Conservation (phyloP, 2,888 invertebrate genomes). For the Orthosia gracilis region DNA sequence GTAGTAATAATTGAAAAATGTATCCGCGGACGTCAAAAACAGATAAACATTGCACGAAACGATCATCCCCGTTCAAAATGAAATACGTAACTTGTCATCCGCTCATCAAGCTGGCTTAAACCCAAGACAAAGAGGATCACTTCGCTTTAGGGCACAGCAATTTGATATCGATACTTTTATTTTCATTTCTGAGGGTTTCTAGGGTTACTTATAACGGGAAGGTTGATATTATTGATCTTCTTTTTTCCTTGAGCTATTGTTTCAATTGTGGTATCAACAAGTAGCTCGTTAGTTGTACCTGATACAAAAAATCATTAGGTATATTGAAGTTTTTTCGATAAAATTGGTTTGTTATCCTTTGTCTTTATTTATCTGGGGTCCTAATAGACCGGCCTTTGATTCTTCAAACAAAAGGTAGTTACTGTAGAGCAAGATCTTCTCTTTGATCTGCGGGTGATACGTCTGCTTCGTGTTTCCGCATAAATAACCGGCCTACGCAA, state of each 20-base stretch:
- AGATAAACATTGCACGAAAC: slow-evolving; percentile 38
- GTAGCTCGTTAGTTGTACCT: slow-evolving; percentile 5
- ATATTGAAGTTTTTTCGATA: background rate
- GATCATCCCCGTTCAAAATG: slow-evolving; percentile 56
- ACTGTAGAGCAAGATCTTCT: background rate
- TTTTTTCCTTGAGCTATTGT: background rate
- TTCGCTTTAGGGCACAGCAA: slow-evolving; percentile 20
- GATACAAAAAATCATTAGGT: background rate
- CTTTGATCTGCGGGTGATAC: slow-evolving; percentile 5
- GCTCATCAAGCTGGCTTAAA: slow-evolving; percentile 65
- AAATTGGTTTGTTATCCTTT: background rate
- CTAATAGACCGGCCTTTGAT: background rate
- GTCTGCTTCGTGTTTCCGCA: background rate
- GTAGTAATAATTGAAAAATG: background rate
- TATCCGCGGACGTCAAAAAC: slow-evolving; percentile 9
- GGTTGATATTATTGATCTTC: background rate
- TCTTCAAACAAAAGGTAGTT: background rate
- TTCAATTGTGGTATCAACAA: background rate
- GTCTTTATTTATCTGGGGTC: background rate
- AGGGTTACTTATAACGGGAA: no score
- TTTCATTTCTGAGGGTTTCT: slow-evolving; percentile 35
- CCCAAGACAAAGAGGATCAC: slow-evolving; percentile 51
- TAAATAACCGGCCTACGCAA: background rate
- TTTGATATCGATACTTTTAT: slow-evolving; percentile 41
- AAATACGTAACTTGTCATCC: slow-evolving; percentile 70